Base-by-base conservation (phyloP, 2,797 vertebrate genomes). In the Pangasius larnaudii region DNA sequence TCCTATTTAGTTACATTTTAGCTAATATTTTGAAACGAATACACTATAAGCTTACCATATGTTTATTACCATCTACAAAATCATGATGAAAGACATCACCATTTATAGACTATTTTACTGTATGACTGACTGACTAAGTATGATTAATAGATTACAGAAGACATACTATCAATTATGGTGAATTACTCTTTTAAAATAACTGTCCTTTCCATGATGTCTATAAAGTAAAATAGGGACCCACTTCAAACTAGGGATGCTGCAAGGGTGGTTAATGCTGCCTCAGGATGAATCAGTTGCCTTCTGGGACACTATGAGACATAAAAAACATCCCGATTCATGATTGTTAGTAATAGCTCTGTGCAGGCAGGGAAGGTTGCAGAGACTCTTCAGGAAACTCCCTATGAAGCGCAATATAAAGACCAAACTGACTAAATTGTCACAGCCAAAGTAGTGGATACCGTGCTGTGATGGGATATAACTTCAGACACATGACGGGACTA, bases 381-480 rank as follows among this genome's bases (percentile, higher is more conserved):
- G 18, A 39, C 49, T 88, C 53, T 85, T 78, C 8, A 69, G 51
- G 36, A 9, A 79, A 56, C 19, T 58, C 33, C 46, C 74, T 42
- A 39, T 18, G 36, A 71, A n/a, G 74, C 61, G 49, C 49, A 71
- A 51, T 61, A 53, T 85, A 79, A 79, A 85, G 74, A 14, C 61
- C 83, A 71, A 71, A 71, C 46, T 56, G 49, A 71, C 69, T 69
- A 79, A 65, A 77, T 53, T 77, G 46, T 79, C 74, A 78, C 30
- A 11, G 49, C 27, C 51, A 85, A 71, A 46, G 61, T 79, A 79
- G 74, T 61, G 63, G 13, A 69, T 49, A 19, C 8, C 74, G 59
- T 49, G 77, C 82, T 65, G 59, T 59, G 72, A 61, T 36, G 33
- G 36, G 27, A 78, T 75, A 56, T 59, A 77, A 18, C 65, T 22